Conservation (phyloP, 2,113 vertebrate genomes). For the Thalassarche chlororhynchos region DNA sequence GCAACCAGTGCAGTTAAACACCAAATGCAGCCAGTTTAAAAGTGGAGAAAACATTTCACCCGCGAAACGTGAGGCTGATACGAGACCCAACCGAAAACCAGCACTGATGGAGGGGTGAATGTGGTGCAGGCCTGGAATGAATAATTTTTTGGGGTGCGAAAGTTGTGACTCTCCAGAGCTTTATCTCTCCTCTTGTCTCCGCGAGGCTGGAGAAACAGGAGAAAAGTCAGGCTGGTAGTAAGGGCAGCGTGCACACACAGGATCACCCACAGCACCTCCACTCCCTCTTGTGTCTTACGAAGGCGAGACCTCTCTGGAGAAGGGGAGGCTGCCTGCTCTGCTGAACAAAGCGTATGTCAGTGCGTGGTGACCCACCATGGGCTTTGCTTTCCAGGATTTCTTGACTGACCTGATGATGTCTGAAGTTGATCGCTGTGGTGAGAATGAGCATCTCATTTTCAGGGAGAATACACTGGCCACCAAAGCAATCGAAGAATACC, state of each 20-base stretch:
- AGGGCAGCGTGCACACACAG: background rate
- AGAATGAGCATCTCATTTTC: constrained; percentile 99
- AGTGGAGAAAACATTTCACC: background rate
- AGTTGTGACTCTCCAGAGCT: background rate
- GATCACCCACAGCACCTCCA: background rate
- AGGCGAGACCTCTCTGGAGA: background rate
- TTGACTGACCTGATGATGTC: constrained; percentile 99
- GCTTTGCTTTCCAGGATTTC: constrained; percentile 87
- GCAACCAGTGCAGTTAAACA: background rate
- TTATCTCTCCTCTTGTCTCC: background rate
- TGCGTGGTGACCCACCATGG: constrained; percentile 8
- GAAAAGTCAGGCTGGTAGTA: background rate
- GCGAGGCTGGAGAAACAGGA: background rate
- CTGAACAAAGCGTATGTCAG: background rate
- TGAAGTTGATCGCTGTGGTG: constrained; percentile 97
- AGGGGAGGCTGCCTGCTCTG: background rate
- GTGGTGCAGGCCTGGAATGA: background rate
- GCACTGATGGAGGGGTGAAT: background rate
- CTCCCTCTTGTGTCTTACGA: rapidly evolving
- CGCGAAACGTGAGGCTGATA: background rate
- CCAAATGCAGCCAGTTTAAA: background rate
- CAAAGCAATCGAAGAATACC: constrained; percentile 98
- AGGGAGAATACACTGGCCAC: constrained; percentile 97
- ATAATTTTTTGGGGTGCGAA: background rate
- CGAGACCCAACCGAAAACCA: rapidly evolving